A percentile compares a stretch with the other conserved stretches of the same genome.
Conservation (phyloP, 2,888 invertebrate species). For the Drosophila neoperkinsi region DNA sequence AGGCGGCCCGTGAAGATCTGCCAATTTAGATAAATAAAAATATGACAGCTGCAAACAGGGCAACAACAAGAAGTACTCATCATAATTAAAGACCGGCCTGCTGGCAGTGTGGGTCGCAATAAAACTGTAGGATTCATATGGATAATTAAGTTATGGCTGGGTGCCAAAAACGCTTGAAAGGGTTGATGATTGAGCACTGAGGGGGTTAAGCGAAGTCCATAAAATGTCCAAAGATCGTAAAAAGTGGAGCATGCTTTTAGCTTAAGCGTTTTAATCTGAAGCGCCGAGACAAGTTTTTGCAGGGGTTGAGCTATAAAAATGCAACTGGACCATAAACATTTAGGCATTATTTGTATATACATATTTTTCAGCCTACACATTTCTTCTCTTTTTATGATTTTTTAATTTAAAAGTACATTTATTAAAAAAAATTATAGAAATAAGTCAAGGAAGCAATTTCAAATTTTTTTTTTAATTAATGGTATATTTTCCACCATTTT, state of each 20-base stretch:
- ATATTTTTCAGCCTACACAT: conserved; percentile 25
- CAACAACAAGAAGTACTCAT: conserved; percentile 59
- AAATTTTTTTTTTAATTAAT: background rate
- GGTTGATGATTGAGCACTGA: conserved; percentile 11
- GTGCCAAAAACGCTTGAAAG: conserved; percentile 51
- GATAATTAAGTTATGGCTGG: conserved; percentile 76
- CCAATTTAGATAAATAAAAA: conserved; percentile 74
- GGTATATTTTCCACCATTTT: background rate
- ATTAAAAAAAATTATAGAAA: background rate
- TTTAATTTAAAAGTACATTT: conserved; percentile 26
- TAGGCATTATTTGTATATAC: conserved; percentile 41
- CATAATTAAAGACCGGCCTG: conserved; percentile 65
- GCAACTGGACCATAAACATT: conserved; percentile 45
- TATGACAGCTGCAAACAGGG: conserved; percentile 70
- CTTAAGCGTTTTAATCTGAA: conserved; percentile 50
- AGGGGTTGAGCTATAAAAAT: conserved; percentile 35
- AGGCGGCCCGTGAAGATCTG: conserved; percentile 67
- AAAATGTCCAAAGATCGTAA: conserved; percentile 68
- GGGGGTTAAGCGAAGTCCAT: conserved; percentile 39
- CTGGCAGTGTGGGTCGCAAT: conserved; percentile 37
- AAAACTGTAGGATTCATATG: conserved; percentile 76
- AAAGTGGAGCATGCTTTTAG: conserved; percentile 42
- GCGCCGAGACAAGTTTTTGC: background rate
- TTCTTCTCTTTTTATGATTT: conserved; percentile 27
- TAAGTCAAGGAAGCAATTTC: background rate